phyloP scores from a whole-genome alignment of 1,140 invertebrate species.

The Neotoxoptera formosana region DNA sequence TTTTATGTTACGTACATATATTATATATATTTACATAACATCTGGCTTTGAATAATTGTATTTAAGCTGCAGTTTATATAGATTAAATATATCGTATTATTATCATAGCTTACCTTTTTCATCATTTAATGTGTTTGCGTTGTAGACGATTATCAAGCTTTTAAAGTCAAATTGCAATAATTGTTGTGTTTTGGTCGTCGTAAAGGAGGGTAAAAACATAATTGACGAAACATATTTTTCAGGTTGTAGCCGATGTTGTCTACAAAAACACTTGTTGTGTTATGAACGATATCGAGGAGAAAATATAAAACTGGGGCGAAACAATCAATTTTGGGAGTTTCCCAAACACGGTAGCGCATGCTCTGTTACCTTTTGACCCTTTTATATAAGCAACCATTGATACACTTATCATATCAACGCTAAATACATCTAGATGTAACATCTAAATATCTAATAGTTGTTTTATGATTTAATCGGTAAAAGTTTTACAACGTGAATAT shows the following conservation, averaged over 20 bases:
- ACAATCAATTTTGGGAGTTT: slow-evolving; percentile 57
- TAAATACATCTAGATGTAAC: not conserved
- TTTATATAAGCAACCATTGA: slow-evolving; percentile 26
- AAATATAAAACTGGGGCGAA: slow-evolving; percentile 34
- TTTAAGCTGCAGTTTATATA: not conserved
- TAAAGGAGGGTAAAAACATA: slow-evolving; percentile 40
- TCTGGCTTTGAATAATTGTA: not conserved
- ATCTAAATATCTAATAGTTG: not conserved
- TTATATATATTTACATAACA: not conserved
- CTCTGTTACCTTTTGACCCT: slow-evolving; percentile 49
- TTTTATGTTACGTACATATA: not conserved
- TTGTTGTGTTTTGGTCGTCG: not conserved
- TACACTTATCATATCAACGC: slow-evolving; percentile 34
- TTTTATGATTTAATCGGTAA: not conserved
- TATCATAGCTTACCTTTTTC: slow-evolving; percentile 31
- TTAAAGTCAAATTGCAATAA: not conserved
- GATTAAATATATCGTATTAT: not conserved
- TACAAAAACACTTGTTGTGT: slow-evolving; percentile 44
- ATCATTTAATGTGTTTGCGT: not conserved
- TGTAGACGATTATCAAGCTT: slow-evolving; percentile 27
- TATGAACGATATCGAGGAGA: not conserved
- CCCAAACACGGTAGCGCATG: slow-evolving; percentile 42
- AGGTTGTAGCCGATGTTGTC: not conserved
- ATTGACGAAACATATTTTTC: slow-evolving; percentile 34
- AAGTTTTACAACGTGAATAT: not conserved